These are phyloP conservation scores for Zoanthus solanderi DNA, from an alignment of 92 coral and sea anemone species.

Conservation along the genomic window DNA sequence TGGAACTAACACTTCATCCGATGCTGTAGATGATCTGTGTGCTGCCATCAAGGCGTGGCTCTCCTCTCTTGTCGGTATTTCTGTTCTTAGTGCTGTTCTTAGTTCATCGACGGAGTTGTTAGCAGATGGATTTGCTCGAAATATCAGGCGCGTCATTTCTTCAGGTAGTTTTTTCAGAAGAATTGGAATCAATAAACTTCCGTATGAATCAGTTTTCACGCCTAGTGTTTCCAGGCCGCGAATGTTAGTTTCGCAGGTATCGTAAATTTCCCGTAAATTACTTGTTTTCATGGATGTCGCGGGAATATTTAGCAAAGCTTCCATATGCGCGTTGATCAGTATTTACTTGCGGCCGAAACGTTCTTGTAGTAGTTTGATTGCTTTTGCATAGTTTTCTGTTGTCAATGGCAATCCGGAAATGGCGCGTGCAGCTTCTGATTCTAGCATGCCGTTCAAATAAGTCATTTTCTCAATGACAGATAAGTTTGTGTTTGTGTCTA, in stretches of 20 bases:
- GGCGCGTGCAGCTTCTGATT: conserved; percentile 72
- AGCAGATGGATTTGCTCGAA: conserved; percentile 47
- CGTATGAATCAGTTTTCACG: conserved; percentile 65
- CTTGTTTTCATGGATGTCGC: conserved; percentile 63
- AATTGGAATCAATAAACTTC: conserved; percentile 63
- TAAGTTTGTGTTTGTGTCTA: conserved; percentile 34
- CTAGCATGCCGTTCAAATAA: conserved; percentile 42
- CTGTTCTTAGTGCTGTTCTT: conserved; percentile 54
- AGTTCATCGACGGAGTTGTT: conserved; percentile 59
- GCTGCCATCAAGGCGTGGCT: conserved; percentile 34
- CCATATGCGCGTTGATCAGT: conserved; percentile 77
- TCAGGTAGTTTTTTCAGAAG: conserved; percentile 61
- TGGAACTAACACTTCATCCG: conserved; percentile 54
- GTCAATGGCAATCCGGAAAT: conserved; percentile 68
- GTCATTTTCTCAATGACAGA: conserved; percentile 31
- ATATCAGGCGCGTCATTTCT: conserved; percentile 35
- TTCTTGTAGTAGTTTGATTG: conserved; percentile 70
- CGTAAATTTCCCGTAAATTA: conserved; percentile 62
- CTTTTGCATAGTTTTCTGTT: conserved; percentile 62
- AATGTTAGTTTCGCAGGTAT: conserved; percentile 67
- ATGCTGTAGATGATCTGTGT: conserved; percentile 32
- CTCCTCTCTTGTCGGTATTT: conserved; percentile 55
- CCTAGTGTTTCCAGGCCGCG: conserved; percentile 72
- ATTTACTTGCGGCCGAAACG: conserved; percentile 72
- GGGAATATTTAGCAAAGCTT: conserved; percentile 61